phyloP scores from a whole-genome alignment of 2,888 invertebrate genomes.

The Ectropis crepuscularia region DNA sequence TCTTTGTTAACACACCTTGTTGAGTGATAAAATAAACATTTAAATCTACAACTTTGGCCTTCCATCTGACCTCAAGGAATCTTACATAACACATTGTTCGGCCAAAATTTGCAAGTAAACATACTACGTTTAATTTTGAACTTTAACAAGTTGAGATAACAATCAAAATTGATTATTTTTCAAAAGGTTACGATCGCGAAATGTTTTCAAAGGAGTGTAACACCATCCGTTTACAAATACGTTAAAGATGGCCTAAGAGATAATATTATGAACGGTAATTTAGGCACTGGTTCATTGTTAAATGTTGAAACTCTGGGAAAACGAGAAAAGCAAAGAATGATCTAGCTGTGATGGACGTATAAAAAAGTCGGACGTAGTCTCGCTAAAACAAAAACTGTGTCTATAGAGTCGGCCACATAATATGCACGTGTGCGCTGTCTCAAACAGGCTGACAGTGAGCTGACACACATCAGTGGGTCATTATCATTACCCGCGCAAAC shows the following conservation, averaged over 20 bases:
- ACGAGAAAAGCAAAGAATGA: neutral
- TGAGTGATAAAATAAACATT: slow-evolving; percentile 33
- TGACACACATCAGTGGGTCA: too few species aligned
- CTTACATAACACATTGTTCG: slow-evolving; percentile 42
- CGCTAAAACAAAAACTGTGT: too few species aligned
- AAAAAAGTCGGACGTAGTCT: too few species aligned
- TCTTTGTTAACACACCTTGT: slow-evolving; percentile 5
- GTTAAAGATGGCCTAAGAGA: slow-evolving; percentile 64
- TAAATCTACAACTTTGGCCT: slow-evolving; percentile 29
- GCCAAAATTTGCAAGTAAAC: slow-evolving; percentile 23
- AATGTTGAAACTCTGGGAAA: slow-evolving; percentile 44
- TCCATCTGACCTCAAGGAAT: slow-evolving; percentile 38
- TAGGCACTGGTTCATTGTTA: slow-evolving; percentile 40
- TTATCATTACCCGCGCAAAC: too few species aligned
- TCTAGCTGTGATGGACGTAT: too few species aligned
- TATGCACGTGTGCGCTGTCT: too few species aligned
- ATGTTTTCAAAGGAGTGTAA: slow-evolving; percentile 51
- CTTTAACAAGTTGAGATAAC: slow-evolving; percentile 18
- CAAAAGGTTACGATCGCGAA: slow-evolving; percentile 37
- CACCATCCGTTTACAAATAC: slow-evolving; percentile 55
- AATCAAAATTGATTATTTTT: slow-evolving; percentile 7
- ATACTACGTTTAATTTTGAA: slow-evolving; percentile 17
- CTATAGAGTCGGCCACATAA: too few species aligned
- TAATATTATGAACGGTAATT: slow-evolving; percentile 56
- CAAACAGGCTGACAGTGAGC: too few species aligned